phyloP scores from a whole-genome alignment of 2,888 invertebrate species.

The Phragmatobia fuliginosa region DNA sequence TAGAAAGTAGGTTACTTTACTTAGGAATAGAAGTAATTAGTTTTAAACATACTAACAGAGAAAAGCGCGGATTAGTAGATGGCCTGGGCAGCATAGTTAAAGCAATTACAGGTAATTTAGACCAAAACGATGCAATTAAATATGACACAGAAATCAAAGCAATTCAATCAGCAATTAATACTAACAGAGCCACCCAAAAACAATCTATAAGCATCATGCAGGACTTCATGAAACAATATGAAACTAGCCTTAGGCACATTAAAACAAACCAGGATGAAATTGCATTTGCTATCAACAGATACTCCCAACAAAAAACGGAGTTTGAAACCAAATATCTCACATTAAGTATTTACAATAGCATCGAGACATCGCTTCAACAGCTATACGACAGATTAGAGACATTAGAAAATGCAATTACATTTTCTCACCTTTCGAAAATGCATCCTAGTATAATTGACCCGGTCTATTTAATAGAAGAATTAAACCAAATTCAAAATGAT shows the following conservation, averaged over 20 bases:
- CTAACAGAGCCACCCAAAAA: slow-evolving; percentile 14
- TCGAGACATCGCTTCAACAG: slow-evolving; percentile 6
- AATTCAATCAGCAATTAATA: slow-evolving; percentile 7
- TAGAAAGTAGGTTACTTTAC: slow-evolving; percentile 41
- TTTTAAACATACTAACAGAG: slow-evolving; percentile 23
- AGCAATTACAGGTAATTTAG: slow-evolving; percentile 35
- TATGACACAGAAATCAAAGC: slow-evolving; percentile 27
- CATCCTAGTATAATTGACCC: no score
- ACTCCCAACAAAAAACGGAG: not conserved
- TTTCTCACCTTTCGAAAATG: no score
- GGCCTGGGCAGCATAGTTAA: not conserved
- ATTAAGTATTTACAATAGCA: not conserved
- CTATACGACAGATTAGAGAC: no score
- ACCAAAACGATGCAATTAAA: slow-evolving; percentile 29
- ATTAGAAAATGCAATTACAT: no score
- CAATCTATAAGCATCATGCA: not conserved
- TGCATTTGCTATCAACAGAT: not conserved
- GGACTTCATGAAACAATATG: no score
- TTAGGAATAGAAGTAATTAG: slow-evolving; percentile 34
- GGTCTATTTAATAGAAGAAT: no score
- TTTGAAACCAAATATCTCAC: not conserved
- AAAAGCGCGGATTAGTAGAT: slow-evolving; percentile 1
- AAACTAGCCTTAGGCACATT: no score
- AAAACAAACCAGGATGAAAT: slow-evolving; percentile 1
- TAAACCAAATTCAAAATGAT: no score